Base-by-base conservation (phyloP, 1,140 invertebrate genomes). In the Proales similis region DNA sequence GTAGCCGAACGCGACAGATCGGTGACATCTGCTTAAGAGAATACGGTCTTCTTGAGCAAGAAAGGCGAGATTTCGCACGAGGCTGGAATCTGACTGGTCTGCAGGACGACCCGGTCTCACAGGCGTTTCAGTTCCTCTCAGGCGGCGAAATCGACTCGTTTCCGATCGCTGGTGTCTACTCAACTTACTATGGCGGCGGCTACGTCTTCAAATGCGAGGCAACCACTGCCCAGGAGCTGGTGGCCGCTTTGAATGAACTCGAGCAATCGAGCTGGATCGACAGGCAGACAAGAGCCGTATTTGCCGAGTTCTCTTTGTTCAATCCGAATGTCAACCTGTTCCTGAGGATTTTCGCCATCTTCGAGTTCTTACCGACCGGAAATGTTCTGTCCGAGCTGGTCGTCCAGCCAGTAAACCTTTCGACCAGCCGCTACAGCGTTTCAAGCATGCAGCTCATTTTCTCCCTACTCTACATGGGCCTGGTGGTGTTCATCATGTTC, bases 241-340 rank as follows among this genome's bases (percentile, higher is more conserved):
- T 22, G 48, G 65, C 4, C 69, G 60, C 72, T 36, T 67, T 81
- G 22, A 61, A 69, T 4, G 46, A 67, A 14, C 66, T 81, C n/a
- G 57, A 79, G 47, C 62, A 66, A 0, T 66, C n/a, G 3, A 65
- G 70, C 17, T 86, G 85, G 85, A 79, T 86, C 20, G 75, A 77
- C 17, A 66, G 82, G 64, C 19, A 42, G 9, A 83, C 83, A 0
- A 68, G 83, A 67, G 81, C 75, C 1, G 69, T 85, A 26, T 82
- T 84, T 66, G 63, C 84, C 0, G 83, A 85, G 68, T 84, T 84
- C 63, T 79, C 79, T 0, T 69, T 82, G 30, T 84, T 83, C 70
- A 84, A 85, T 70, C 76, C 79, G 1, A 85, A 85, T 68, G 70
- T 82, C 14, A 83, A 84, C 70, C 68, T 83, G n/a, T 83, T 84